Evolutionary conservation across 2,113 vertebrate species (phyloP), one percentile per base, ranked within the genome.

Genomic region (Cacatua alba): DNA sequence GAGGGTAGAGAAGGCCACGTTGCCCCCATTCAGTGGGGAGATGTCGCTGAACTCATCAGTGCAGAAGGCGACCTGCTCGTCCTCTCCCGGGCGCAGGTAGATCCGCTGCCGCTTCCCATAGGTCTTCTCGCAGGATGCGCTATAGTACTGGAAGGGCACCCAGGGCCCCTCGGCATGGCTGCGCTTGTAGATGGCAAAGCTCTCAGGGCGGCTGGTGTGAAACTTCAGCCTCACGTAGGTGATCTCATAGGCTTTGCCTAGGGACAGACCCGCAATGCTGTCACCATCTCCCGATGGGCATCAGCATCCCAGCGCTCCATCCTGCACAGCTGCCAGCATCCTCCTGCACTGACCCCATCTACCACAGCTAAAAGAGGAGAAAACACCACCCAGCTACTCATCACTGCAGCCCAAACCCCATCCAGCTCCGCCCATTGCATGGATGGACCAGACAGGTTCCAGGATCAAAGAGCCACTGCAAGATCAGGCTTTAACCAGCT

Each of bases 161-260:
- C 99, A 99, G 11, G 98, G 98, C 26, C 98, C 98, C 0, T 35
- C 82, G 1, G 95, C 62, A 0, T 3, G 90, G 13, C 98, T 98
- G 74, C 99, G 98, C 95, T 98, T 99, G 97, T 99, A 99, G 95
- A 99, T 99, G 96, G 99, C 98, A 3, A 99, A 99, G 94, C 99
- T 99, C 97, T 99, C 99, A 0, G 99, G 99, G 5, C 99, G 98
- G 44, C 99, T 99, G 97, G 99, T 99, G 98, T 99, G 99, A 96
- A 99, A 99, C 98, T 99, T 99, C 16, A 99, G 92, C 92, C 99
- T 85, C 84, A 99, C 97, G 1, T 99, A 99, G 93, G 98, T 99
- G 97, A 99, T 99, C 97, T 99, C 99, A 3, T 99, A 99, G n/a
- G 99, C 98, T 96, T 99, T 99, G 62, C 99, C 99, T 99, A 97